phyloP scores from a whole-genome alignment of 2,888 invertebrate species.

The Sphecodes monilicornis region DNA sequence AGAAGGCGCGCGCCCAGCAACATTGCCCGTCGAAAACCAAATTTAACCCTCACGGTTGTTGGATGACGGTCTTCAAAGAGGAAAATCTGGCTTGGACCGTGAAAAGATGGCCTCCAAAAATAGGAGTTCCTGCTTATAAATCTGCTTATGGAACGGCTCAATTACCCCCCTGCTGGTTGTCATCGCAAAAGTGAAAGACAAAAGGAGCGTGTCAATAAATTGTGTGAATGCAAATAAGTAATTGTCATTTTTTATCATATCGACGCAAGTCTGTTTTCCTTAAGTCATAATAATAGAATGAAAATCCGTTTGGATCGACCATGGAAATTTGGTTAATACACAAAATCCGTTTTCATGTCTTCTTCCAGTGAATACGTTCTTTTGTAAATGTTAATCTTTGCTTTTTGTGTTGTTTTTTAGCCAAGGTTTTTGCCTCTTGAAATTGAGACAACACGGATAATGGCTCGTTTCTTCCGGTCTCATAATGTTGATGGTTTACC shows the following conservation, averaged over 20 bases:
- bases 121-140: conserved; percentile 22
- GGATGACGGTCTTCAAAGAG: conserved; percentile 42
- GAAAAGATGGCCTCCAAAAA: conserved; percentile 40
- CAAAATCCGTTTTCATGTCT: too few relatives aligned
- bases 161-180: not conserved
- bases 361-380: not conserved
- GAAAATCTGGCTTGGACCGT: not conserved
- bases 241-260: not conserved
- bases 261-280: too few relatives aligned
- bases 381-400: too few relatives aligned
- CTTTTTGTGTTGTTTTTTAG: too few relatives aligned
- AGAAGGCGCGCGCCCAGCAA: not conserved
- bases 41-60: conserved; percentile 38
- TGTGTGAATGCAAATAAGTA: not conserved
- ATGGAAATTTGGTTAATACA: too few relatives aligned
- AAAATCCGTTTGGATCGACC: too few relatives aligned
- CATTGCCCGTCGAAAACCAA: conserved; percentile 25
- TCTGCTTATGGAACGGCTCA: not conserved
- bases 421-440: too few relatives aligned
- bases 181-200: conserved; percentile 13
- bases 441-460: too few relatives aligned
- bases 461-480: too few relatives aligned
- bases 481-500: too few relatives aligned
- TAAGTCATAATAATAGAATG: too few relatives aligned
- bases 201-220: conserved; percentile 29